phyloP scores from a whole-genome alignment of 1,140 invertebrate genomes.

The Saccostrea glomerata region DNA sequence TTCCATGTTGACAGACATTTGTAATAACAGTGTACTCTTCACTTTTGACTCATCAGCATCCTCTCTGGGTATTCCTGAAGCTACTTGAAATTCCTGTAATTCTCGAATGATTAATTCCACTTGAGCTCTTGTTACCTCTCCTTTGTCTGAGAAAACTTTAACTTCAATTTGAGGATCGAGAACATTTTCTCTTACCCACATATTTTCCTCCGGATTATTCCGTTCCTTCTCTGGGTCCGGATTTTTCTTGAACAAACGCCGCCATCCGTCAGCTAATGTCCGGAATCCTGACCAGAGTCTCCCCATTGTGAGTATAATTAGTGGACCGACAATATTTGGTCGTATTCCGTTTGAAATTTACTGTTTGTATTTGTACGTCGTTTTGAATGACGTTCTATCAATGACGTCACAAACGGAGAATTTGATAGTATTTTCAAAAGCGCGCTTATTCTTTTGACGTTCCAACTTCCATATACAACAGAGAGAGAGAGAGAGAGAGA shows the following conservation, averaged over 20 bases:
- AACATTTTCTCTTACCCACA: not conserved
- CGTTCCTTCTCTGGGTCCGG: not conserved
- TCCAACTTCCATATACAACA: no score
- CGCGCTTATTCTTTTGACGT: no score
- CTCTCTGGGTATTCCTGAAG: not conserved
- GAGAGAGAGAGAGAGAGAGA: no score
- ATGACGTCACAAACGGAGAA: not conserved
- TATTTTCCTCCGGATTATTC: not conserved
- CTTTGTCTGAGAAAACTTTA: not conserved
- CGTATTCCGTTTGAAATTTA: not conserved
- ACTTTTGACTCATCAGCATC: not conserved
- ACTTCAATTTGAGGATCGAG: not conserved
- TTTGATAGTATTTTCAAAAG: no score
- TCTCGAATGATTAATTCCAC: not conserved
- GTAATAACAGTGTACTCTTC: conserved; percentile 2
- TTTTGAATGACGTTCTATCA: not conserved
- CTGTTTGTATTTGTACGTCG: not conserved
- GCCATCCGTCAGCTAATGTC: not conserved
- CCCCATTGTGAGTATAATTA: not conserved
- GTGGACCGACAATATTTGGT: not conserved
- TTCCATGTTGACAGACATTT: conserved; percentile 2
- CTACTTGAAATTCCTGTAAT: not conserved
- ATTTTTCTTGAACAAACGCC: conserved; percentile 1
- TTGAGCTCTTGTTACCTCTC: not conserved
- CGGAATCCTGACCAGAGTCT: conserved; percentile 8